Evolutionary conservation across 2,797 vertebrate species (phyloP).

Genomic region (Hippocampus kuda): DNA sequence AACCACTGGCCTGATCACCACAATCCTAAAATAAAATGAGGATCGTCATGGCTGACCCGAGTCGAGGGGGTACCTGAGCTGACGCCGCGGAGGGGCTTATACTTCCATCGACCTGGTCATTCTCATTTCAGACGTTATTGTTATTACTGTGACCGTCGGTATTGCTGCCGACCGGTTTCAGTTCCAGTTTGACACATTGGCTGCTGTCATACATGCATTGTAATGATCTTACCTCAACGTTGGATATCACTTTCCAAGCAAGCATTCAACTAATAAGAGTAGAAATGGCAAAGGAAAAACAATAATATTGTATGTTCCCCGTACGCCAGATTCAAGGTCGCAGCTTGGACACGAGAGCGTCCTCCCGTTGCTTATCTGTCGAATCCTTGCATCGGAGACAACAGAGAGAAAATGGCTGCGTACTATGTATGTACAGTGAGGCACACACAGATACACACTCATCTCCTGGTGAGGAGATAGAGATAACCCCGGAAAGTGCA

Average conservation of each 20-base stretch:
- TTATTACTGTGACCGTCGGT: neutral
- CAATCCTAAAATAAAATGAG: neutral
- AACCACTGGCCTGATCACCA: neutral
- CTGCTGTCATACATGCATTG: no score
- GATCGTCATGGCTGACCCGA: neutral
- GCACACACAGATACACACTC: constrained; percentile 37
- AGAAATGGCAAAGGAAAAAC: neutral
- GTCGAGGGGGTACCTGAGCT: neutral
- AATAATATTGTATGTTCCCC: constrained; percentile 1
- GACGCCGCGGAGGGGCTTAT: neutral
- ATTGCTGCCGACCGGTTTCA: no score
- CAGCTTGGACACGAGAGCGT: constrained; percentile 43
- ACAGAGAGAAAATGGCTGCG: constrained; percentile 60
- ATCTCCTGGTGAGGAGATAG: constrained; percentile 48
- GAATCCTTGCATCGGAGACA: constrained; percentile 59
- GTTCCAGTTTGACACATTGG: no score
- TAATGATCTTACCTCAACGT: no score
- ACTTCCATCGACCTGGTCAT: neutral
- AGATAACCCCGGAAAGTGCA: constrained; percentile 59
- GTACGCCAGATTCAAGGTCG: constrained; percentile 57
- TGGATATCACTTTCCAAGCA: neutral
- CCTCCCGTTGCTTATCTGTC: constrained; percentile 54
- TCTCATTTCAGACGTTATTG: neutral
- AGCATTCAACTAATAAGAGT: neutral
- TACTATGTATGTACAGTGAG: constrained; percentile 45